Percentiles rank a stretch among this genome's conserved stretches.
Evolutionary conservation across 2,797 vertebrate species (phyloP).

Genomic region (Forpus xanthops): DNA sequence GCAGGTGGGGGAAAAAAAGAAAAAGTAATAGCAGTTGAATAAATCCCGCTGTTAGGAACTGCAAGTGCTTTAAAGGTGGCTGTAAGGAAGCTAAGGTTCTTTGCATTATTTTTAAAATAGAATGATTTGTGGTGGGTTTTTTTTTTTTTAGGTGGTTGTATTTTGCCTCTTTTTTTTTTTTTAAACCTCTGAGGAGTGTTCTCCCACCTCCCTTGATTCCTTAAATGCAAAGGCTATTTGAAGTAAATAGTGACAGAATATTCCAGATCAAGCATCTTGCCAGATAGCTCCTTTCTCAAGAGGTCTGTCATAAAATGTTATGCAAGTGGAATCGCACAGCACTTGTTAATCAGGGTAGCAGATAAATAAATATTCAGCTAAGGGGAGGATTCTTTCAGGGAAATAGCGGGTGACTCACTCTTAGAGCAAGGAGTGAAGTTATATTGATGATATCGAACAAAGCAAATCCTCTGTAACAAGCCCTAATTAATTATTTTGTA

Average conservation of each 20-base stretch:
- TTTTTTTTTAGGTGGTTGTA: background rate
- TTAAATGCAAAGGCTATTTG: background rate
- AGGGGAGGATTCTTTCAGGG: background rate
- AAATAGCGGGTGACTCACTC: background rate
- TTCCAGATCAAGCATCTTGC: background rate
- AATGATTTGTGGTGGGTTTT: too few species aligned
- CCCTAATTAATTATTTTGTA: background rate
- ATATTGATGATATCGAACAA: background rate
- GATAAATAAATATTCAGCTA: background rate
- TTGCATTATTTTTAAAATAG: background rate
- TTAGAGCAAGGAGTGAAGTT: background rate
- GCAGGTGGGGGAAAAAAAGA: too few species aligned
- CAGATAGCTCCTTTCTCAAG: background rate
- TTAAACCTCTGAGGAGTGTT: rapidly evolving
- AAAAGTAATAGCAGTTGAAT: background rate
- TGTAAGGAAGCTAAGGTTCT: background rate
- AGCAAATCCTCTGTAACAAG: background rate
- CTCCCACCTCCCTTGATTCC: background rate
- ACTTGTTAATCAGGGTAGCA: background rate
- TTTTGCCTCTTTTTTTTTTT: background rate
- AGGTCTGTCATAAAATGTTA: background rate
- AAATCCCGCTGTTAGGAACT: background rate
- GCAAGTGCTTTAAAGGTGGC: background rate
- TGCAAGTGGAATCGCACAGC: background rate
- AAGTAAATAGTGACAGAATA: background rate